These are phyloP conservation scores for Agapornis canus DNA, from an alignment of 2,797 vertebrate genomes.

Conservation along the genomic window DNA sequence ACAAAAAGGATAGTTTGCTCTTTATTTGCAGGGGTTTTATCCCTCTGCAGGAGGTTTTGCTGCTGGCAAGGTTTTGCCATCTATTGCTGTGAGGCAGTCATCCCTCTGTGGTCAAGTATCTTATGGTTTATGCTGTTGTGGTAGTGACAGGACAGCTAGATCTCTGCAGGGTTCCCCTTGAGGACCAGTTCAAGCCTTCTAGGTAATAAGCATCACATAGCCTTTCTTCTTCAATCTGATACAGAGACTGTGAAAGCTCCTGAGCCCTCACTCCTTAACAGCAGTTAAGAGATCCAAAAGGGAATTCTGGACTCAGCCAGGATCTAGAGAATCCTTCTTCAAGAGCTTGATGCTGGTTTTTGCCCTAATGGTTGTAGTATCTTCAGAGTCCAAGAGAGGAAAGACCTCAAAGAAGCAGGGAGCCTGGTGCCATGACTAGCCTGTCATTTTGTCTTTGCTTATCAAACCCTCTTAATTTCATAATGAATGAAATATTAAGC, in stretches of 20 bases:
- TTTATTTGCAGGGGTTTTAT: neutral
- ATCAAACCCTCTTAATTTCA: neutral
- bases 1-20: neutral
- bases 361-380: neutral
- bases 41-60: neutral
- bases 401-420: neutral
- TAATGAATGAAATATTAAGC: neutral
- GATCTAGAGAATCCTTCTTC: neutral
- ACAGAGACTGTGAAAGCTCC: neutral
- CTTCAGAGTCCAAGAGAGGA: neutral
- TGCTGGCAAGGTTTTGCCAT: neutral
- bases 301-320: neutral
- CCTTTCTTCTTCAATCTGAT: neutral
- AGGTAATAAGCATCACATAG: rapidly evolving
- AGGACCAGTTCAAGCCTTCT: neutral
- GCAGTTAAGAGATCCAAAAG: neutral
- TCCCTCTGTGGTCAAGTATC: neutral
- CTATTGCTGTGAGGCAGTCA: neutral
- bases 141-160: neutral
- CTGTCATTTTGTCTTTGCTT: neutral
- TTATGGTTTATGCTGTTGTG: neutral
- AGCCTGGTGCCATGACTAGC: neutral
- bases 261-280: neutral
- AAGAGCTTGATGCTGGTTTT: neutral
- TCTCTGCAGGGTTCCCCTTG: neutral